Percentiles rank a stretch among this genome's conserved stretches.
phyloP scores from a whole-genome alignment of 2,113 vertebrate genomes.

The Pyxicephalus adspersus region DNA sequence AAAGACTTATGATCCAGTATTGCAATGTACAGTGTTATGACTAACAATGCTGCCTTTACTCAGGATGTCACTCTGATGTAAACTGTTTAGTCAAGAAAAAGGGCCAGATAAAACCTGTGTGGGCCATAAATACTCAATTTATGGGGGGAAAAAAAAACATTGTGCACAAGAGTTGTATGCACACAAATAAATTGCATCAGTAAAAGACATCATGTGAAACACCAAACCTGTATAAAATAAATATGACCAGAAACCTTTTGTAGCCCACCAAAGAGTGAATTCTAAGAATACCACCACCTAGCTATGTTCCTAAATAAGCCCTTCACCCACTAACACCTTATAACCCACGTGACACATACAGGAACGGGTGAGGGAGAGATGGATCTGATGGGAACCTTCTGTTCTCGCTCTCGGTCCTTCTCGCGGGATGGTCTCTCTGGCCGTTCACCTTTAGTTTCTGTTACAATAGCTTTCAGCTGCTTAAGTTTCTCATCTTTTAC shows the following conservation, averaged over 20 bases:
- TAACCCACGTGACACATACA: constrained; percentile 71
- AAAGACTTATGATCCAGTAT: too few species aligned
- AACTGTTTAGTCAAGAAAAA: too few species aligned
- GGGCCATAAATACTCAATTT: background rate
- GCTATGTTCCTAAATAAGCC: background rate
- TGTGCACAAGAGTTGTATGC: too few species aligned
- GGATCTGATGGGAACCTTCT: constrained; percentile 73
- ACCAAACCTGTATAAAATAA: too few species aligned
- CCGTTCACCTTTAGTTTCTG: constrained; percentile 78
- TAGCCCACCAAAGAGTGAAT: background rate
- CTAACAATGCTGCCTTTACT: background rate
- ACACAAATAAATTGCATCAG: too few species aligned
- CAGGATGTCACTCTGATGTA: too few species aligned
- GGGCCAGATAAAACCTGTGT: background rate
- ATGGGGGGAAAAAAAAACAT: background rate
- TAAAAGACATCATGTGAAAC: too few species aligned
- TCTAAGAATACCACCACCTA: background rate
- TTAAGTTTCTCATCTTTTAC: constrained; percentile 98
- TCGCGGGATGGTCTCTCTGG: constrained; percentile 82
- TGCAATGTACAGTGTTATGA: too few species aligned
- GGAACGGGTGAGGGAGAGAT: constrained; percentile 79
- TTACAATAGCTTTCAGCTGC: constrained; percentile 96
- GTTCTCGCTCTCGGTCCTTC: constrained; percentile 72
- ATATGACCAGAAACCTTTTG: background rate
- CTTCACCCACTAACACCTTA: constrained; percentile 1